Percentiles rank a stretch among this genome's conserved stretches.
phyloP scores from a whole-genome alignment of 2,113 vertebrate genomes.

The Propithecus coquereli region DNA sequence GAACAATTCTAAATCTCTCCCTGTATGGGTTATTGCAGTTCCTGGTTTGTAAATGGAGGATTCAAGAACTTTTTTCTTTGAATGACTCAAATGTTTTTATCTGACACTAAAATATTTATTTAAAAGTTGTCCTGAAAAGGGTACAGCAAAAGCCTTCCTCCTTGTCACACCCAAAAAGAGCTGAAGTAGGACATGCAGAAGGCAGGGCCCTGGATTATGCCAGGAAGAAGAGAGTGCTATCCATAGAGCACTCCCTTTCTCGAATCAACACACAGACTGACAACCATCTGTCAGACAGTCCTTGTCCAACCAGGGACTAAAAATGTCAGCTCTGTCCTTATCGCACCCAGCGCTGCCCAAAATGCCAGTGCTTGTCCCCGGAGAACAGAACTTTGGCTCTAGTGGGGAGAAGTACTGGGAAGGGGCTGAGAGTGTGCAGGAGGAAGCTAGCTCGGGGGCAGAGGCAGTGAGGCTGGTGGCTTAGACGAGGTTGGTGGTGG shows the following conservation, averaged over 20 bases:
- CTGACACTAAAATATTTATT: slow-evolving; percentile 13
- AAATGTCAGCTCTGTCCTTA: neutral
- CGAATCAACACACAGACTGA: neutral
- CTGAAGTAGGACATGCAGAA: neutral
- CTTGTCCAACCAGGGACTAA: neutral
- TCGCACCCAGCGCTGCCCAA: neutral
- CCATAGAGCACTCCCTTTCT: neutral
- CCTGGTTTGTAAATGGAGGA: neutral
- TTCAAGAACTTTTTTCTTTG: neutral
- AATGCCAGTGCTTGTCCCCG: neutral
- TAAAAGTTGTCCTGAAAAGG: neutral
- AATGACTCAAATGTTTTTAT: slow-evolving; percentile 26
- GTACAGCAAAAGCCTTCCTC: slow-evolving; percentile 16
- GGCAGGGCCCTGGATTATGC: neutral
- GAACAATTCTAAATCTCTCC: neutral
- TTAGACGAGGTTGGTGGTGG: neutral
- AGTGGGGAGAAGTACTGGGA: neutral
- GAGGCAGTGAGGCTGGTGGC: neutral
- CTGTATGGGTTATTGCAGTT: neutral
- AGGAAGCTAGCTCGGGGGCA: neutral
- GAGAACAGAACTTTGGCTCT: neutral
- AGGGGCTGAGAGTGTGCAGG: neutral
- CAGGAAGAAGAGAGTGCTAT: neutral
- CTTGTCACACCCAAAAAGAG: neutral
- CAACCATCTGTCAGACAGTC: neutral